A percentile compares a stretch with the other conserved stretches of the same genome.
Evolutionary conservation across 2,113 vertebrate species (phyloP).

Genomic region (Stomatorhinus ivindoensis): DNA sequence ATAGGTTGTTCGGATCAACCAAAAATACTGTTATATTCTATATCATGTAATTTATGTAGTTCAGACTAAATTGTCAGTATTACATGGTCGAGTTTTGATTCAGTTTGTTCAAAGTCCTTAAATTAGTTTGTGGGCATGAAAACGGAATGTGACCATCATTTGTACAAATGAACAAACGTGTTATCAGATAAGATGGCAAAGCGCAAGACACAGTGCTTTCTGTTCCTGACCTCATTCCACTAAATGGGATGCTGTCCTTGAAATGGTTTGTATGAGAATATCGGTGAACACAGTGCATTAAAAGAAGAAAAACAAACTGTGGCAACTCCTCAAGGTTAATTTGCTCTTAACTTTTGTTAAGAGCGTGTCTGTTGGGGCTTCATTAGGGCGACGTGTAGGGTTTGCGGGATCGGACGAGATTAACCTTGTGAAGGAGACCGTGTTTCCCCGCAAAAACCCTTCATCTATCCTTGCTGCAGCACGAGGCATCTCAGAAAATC

Average conservation of each 20-base stretch:
- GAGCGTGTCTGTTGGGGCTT: conserved; percentile 65
- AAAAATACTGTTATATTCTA: background rate
- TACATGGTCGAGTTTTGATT: background rate
- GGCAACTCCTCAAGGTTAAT: conserved; percentile 70
- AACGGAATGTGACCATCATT: background rate
- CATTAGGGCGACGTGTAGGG: conserved; percentile 60
- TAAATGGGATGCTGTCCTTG: conserved; percentile 60
- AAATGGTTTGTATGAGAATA: conserved; percentile 38
- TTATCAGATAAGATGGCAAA: background rate
- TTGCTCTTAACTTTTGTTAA: conserved; percentile 71
- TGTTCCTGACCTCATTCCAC: conserved; percentile 51
- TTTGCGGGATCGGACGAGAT: conserved; percentile 51
- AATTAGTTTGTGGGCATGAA: background rate
- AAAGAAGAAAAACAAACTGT: conserved; percentile 29
- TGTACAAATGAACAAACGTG: conserved; percentile 24
- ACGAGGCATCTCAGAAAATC: conserved; percentile 37
- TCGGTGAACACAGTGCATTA: conserved; percentile 40
- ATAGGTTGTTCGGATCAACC: background rate
- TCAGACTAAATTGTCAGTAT: background rate
- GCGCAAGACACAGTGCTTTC: conserved; percentile 39
- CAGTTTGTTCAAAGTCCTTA: background rate
- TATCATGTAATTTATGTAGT: background rate
- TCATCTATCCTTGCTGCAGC: conserved; percentile 41
- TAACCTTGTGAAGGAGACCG: conserved; percentile 54
- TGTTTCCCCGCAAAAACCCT: conserved; percentile 31